phyloP scores from a whole-genome alignment of 2,797 vertebrate genomes.

The Poeciliopsis infans region DNA sequence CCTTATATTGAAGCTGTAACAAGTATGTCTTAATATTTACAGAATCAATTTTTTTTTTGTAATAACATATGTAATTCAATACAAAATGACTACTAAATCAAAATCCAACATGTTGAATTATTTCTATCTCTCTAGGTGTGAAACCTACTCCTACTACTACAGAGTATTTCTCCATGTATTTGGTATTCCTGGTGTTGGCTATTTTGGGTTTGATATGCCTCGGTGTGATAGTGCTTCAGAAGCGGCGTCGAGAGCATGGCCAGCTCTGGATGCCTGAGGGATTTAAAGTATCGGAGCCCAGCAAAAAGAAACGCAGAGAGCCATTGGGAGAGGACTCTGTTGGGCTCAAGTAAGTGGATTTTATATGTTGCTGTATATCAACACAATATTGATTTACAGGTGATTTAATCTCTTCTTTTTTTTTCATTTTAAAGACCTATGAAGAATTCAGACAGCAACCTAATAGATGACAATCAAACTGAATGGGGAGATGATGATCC shows the following conservation, averaged over 20 bases:
- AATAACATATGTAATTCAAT: background rate
- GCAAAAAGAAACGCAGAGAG: conserved; percentile 95
- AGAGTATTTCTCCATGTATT: conserved; percentile 89
- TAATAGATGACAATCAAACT: conserved; percentile 98
- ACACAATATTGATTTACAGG: background rate
- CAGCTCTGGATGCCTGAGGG: conserved; percentile 98
- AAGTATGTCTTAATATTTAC: conserved; percentile 80
- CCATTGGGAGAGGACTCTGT: conserved; percentile 96
- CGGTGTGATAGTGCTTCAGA: conserved; percentile 93
- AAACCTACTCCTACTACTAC: conserved; percentile 69
- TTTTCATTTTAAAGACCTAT: conserved; percentile 75
- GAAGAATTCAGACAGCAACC: conserved; percentile 91
- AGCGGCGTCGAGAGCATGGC: conserved; percentile 93
- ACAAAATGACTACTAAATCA: background rate
- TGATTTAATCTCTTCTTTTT: conserved; percentile 16
- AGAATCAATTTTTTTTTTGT: background rate
- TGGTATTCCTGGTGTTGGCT: conserved; percentile 83
- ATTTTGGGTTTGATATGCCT: conserved; percentile 85
- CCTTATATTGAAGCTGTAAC: conserved; percentile 97
- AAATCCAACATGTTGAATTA: background rate
- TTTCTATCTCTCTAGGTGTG: conserved; percentile 82
- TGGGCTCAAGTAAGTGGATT: conserved; percentile 89
- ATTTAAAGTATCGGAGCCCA: conserved; percentile 91
- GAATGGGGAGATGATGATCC: conserved; percentile 96
- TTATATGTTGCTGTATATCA: background rate